Evolutionary conservation across 1,140 invertebrate species (phyloP).

Genomic region (Drosophila baimaii): DNA sequence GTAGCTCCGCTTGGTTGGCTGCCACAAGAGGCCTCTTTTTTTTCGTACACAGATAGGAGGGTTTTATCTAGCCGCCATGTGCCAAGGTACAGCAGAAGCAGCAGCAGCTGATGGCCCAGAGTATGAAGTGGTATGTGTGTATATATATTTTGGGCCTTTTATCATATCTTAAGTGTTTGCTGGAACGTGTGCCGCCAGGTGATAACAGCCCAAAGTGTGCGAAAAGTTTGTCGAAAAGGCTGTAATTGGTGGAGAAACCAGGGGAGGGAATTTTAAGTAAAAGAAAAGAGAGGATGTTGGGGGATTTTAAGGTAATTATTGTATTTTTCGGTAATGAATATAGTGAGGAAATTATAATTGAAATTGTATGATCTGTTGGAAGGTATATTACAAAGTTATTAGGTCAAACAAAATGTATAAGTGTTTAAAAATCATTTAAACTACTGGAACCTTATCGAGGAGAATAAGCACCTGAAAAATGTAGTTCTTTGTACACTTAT

Average conservation of each 20-base stretch:
- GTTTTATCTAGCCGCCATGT: conserved; percentile 35
- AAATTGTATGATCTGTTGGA: background rate
- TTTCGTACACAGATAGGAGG: conserved; percentile 27
- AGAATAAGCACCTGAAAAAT: background rate
- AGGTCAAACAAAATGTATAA: too few relatives aligned
- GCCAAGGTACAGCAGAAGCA: conserved; percentile 35
- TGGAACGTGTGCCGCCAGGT: conserved; percentile 53
- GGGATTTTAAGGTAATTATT: background rate
- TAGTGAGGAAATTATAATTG: background rate
- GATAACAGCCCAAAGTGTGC: conserved; percentile 45
- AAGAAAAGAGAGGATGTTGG: background rate
- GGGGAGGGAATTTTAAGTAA: background rate
- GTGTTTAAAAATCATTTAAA: too few relatives aligned
- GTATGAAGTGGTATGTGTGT: conserved; percentile 23
- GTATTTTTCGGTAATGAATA: background rate
- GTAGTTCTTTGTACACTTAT: background rate
- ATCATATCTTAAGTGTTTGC: conserved; percentile 67
- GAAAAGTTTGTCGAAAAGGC: conserved; percentile 42
- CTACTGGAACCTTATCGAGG: too few relatives aligned
- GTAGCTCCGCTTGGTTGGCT: conserved; percentile 12
- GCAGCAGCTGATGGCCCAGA: conserved; percentile 50
- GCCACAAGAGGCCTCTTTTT: conserved; percentile 29
- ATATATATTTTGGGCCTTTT: conserved; percentile 21
- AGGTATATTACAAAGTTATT: too few relatives aligned
- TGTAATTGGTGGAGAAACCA: conserved; percentile 17